A percentile compares a stretch with the other conserved stretches of the same genome.
These are phyloP conservation scores for Cotesia typhae DNA, from an alignment of 1,140 invertebrate species.

Conservation along the genomic window DNA sequence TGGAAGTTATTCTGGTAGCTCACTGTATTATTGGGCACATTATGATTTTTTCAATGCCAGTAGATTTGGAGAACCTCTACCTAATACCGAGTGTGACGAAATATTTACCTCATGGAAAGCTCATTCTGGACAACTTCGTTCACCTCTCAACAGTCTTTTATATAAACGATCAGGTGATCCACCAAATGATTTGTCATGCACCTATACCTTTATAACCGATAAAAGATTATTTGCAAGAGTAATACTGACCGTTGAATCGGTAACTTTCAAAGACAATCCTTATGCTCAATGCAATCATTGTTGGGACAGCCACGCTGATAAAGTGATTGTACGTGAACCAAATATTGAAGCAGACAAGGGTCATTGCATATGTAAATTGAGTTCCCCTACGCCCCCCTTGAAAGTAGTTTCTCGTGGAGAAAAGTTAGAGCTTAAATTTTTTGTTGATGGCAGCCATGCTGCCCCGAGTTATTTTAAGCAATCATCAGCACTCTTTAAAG, in stretches of 20 bases:
- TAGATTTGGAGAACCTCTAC: conserved; percentile 80
- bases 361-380: conserved; percentile 68
- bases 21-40: conserved; percentile 90
- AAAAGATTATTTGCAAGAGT: conserved; percentile 81
- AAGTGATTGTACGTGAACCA: conserved; percentile 80
- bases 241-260: conserved; percentile 75
- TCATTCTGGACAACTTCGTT: conserved; percentile 75
- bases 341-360: conserved; percentile 57
- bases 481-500: conserved; percentile 80
- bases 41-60: conserved; percentile 94
- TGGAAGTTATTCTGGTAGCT: conserved; percentile 87
- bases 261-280: conserved; percentile 80
- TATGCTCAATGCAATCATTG: conserved; percentile 82
- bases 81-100: conserved; percentile 84
- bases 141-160: conserved; percentile 84
- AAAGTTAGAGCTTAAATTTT: conserved; percentile 78
- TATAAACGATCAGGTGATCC: conserved; percentile 77
- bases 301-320: conserved; percentile 82
- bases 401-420: conserved; percentile 80
- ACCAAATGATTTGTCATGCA: conserved; percentile 75
- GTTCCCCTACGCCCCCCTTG: conserved; percentile 67
- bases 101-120: conserved; percentile 82
- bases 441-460: conserved; percentile 82
- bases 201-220: conserved; percentile 85
- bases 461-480: conserved; percentile 89